Conservation (phyloP, 2,113 vertebrate genomes). For the Mus pahari region DNA sequence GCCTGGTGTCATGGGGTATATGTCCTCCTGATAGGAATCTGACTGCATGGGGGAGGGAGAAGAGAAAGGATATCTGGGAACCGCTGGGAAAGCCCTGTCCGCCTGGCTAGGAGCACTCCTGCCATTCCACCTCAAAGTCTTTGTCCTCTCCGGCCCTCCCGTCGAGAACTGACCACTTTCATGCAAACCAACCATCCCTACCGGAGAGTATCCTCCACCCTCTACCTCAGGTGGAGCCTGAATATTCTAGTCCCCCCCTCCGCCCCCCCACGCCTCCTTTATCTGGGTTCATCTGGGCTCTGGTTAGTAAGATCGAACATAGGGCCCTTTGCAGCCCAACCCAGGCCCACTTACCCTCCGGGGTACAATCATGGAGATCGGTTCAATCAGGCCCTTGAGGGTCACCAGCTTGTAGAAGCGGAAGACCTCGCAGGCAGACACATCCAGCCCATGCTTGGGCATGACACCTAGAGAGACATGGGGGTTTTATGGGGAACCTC, state of each 20-base stretch:
- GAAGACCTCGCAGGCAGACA: constrained; percentile 95
- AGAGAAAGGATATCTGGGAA: not conserved
- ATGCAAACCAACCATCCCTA: not conserved
- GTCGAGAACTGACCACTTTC: not conserved
- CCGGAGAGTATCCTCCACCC: not conserved
- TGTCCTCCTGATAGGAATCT: constrained; percentile 98
- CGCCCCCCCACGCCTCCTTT: not conserved
- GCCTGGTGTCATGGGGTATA: constrained; percentile 98
- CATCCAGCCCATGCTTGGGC: constrained; percentile 97
- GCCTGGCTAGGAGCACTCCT: not conserved
- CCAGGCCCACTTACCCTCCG: constrained; percentile 91
- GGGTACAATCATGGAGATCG: constrained; percentile 99
- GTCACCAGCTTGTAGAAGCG: constrained; percentile 99
- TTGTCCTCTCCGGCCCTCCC: not conserved
- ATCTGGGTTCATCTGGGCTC: not conserved
- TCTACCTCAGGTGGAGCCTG: not conserved
- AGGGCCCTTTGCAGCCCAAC: not conserved
- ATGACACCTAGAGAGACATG: constrained; percentile 91
- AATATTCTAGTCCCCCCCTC: not conserved
- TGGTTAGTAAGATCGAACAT: not conserved
- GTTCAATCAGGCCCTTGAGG: constrained; percentile 96
- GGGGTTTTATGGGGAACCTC: not conserved
- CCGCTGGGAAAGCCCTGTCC: not conserved
- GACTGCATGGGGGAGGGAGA: constrained; percentile 88
- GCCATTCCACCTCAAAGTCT: not conserved